phyloP scores from a whole-genome alignment of 2,888 invertebrate species.

The Celastrina argiolus region DNA sequence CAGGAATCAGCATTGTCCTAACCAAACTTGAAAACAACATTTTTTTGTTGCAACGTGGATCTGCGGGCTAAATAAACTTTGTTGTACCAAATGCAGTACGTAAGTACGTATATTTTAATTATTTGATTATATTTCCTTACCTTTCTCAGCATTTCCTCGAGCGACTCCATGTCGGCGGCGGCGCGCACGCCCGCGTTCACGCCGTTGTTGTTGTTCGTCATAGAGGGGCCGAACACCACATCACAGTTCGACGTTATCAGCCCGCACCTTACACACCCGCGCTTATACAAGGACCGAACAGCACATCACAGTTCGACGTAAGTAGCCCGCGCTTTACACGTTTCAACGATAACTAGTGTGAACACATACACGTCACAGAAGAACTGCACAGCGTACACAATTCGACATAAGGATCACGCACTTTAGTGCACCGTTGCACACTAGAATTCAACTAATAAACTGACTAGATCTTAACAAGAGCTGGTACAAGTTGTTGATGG shows the following conservation, averaged over 20 bases:
- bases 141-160: slow-evolving; percentile 88
- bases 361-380: no score
- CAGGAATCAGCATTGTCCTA: no score
- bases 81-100: no score
- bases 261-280: slow-evolving; percentile 13
- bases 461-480: no score
- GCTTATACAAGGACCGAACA: not conserved
- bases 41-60: no score
- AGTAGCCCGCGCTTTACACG: slow-evolving; percentile 15
- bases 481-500: no score
- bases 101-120: no score
- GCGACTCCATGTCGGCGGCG: slow-evolving; percentile 84
- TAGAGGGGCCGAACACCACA: slow-evolving; percentile 62
- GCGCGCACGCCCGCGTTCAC: slow-evolving; percentile 78
- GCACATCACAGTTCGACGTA: slow-evolving; percentile 2
- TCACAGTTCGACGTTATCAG: slow-evolving; percentile 28
- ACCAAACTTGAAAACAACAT: no score
- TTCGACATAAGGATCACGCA: not conserved
- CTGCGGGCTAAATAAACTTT: no score
- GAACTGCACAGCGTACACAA: not conserved
- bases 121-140: slow-evolving; percentile 76
- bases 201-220: slow-evolving; percentile 82
- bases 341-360: not conserved
- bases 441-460: no score
- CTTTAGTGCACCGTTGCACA: no score